phyloP scores from a whole-genome alignment of 2,797 vertebrate genomes.

The Esox lucius region DNA sequence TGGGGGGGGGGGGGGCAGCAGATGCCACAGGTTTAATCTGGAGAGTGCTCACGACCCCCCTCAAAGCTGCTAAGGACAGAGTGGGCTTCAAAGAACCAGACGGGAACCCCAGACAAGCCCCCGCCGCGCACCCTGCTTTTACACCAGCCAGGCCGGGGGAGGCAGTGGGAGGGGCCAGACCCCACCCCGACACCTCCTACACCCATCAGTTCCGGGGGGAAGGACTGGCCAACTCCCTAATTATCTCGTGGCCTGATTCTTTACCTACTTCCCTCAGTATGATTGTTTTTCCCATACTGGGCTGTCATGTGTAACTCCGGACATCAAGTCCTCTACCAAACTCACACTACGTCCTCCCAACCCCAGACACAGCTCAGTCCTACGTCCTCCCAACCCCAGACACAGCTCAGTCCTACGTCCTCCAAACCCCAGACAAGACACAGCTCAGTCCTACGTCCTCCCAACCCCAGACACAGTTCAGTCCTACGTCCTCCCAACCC shows the following conservation, averaged over 20 bases:
- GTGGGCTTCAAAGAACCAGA: not conserved
- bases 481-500: no score
- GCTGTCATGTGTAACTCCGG: no score
- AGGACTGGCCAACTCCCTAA: not conserved
- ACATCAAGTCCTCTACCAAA: no score
- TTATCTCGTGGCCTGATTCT: no score
- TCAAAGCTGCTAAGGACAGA: slow-evolving; percentile 53
- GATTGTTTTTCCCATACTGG: not conserved
- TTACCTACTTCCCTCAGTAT: not conserved
- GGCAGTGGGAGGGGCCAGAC: slow-evolving; percentile 15
- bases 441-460: no score
- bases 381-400: no score
- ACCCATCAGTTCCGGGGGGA: not conserved
- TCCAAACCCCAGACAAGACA: no score
- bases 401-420: no score
- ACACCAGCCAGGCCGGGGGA: slow-evolving; percentile 43
- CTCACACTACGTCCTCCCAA: no score
- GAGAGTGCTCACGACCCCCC: slow-evolving; percentile 62
- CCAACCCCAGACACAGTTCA: no score
- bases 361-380: no score
- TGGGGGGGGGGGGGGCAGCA: not conserved
- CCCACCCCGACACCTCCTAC: not conserved
- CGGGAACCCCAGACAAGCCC: slow-evolving; percentile 51
- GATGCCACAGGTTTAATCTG: slow-evolving; percentile 21
- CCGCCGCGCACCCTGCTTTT: slow-evolving; percentile 51